Evolutionary conservation across 30 jellyfish, hydroid and myxozoan species (phyloP), one percentile per base, ranked within the genome.

Genomic region (Cassiopea andromeda): DNA sequence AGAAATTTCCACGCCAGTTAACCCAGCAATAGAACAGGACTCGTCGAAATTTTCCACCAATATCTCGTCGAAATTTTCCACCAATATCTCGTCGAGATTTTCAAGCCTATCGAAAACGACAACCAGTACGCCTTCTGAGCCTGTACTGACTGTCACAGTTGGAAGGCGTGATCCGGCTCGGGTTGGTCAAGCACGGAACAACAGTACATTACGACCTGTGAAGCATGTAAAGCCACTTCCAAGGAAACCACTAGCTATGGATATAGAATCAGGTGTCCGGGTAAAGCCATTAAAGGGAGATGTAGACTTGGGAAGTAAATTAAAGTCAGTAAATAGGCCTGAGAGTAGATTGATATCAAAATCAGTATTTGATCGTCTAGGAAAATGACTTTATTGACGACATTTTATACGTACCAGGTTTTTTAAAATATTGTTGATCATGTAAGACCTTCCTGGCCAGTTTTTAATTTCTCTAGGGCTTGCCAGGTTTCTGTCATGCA

Each of bases 181-280:
- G 7, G 44, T 80, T 13, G 69, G 80, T 67, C 78, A 18, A 43
- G 78, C 16, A 3, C 80, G 46, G 7, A 46, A 50, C 54, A 19
- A 68, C 1, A 82, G 73, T 48, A 76, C 13, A 14, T 49, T 17
- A 1, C 73, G 87, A 70, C 93, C 93, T 7, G 81, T 85, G n/a
- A 73, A 85, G 59, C 84, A 74, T 60, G 93, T 85, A 6, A 72
- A 73, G 45, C 93, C 93, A 16, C 19, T 74, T 16, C 93, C 93
- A 18, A 59, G 93, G 46, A 85, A 74, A 17, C 93, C 93, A n/a
- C 80, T 85, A 10, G 87, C 93, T 12, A 85, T 85, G 93, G 93
- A 85, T 70, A 13, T 61, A 17, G 87, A 72, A 50, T 50, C 85
- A 49, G 46, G n/a, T 17, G 48, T 19, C 70, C 75, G 16, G 46